Evolutionary conservation across 2,888 invertebrate genomes (phyloP).

Genomic region (Clanis bilineata): DNA sequence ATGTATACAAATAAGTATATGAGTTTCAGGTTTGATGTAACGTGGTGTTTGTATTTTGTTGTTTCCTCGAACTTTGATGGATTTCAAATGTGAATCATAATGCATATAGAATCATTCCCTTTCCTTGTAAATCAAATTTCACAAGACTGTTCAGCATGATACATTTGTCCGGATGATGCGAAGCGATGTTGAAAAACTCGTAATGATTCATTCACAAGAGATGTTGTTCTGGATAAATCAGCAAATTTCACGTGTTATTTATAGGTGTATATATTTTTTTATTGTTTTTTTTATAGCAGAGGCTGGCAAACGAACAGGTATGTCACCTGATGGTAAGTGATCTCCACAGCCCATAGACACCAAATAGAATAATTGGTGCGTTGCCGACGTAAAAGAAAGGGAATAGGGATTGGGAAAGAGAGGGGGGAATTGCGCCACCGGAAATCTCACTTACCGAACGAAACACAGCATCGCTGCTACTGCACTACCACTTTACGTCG

Average conservation of each 20-base stretch:
- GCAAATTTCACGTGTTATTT: neutral
- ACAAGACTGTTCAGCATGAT: neutral
- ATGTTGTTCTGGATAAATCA: neutral
- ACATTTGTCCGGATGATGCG: neutral
- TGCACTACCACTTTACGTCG: no score
- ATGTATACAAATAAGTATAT: slow-evolving; percentile 11
- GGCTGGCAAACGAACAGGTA: no score
- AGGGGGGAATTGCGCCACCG: no score
- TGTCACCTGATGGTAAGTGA: no score
- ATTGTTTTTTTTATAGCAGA: no score
- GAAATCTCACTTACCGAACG: no score
- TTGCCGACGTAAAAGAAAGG: no score
- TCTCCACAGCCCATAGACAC: no score
- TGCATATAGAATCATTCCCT: neutral
- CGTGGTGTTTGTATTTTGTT: slow-evolving; percentile 22
- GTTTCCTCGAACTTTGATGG: neutral
- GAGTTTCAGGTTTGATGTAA: slow-evolving; percentile 30
- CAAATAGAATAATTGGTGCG: no score
- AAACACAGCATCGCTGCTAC: no score
- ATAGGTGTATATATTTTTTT: no score
- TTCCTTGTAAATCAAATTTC: neutral
- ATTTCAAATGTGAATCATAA: neutral
- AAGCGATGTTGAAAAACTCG: neutral
- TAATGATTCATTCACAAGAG: neutral
- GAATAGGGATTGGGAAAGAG: no score